These are phyloP conservation scores for Drosophila longiperda DNA, from an alignment of 2,888 invertebrate species.

Conservation along the genomic window DNA sequence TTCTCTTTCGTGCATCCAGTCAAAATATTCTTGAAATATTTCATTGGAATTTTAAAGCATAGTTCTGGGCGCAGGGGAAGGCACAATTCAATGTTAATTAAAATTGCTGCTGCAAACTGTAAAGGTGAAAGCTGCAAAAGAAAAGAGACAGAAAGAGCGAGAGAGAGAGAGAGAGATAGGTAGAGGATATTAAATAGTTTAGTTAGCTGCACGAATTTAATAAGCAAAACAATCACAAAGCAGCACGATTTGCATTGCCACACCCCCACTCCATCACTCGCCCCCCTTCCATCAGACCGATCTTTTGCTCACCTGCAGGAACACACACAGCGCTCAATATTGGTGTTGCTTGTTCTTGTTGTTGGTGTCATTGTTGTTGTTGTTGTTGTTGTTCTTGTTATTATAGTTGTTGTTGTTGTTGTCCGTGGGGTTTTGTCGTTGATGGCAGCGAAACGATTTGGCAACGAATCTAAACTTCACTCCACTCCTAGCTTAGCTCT, in stretches of 20 bases:
- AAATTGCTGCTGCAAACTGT: conserved; percentile 74
- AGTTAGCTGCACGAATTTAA: conserved; percentile 71
- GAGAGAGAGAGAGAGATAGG: conserved; percentile 1
- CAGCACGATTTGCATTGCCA: conserved; percentile 74
- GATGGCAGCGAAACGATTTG: conserved; percentile 78
- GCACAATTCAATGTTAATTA: conserved; percentile 80
- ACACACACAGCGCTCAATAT: conserved; percentile 73
- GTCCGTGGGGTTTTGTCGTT: conserved; percentile 48
- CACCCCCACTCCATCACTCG: conserved; percentile 26
- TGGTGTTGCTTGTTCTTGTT: conserved; percentile 45
- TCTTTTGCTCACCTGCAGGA: conserved; percentile 70
- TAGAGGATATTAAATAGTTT: conserved; percentile 52
- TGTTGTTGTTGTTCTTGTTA: conserved; percentile 17
- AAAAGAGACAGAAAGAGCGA: conserved; percentile 16
- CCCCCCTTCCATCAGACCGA: conserved; percentile 2
- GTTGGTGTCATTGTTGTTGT: conserved; percentile 23
- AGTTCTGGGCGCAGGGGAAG: conserved; percentile 70
- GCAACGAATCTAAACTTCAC: conserved; percentile 59
- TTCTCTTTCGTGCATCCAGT: conserved; percentile 57
- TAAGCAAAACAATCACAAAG: conserved; percentile 73
- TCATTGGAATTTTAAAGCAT: conserved; percentile 69
- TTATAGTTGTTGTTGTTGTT: conserved; percentile 33
- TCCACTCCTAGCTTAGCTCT: conserved; percentile 16
- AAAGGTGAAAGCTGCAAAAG: conserved; percentile 65
- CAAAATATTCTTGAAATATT: conserved; percentile 75